Conservation (phyloP, 2,888 invertebrate genomes). For the Eledone cirrhosa region DNA sequence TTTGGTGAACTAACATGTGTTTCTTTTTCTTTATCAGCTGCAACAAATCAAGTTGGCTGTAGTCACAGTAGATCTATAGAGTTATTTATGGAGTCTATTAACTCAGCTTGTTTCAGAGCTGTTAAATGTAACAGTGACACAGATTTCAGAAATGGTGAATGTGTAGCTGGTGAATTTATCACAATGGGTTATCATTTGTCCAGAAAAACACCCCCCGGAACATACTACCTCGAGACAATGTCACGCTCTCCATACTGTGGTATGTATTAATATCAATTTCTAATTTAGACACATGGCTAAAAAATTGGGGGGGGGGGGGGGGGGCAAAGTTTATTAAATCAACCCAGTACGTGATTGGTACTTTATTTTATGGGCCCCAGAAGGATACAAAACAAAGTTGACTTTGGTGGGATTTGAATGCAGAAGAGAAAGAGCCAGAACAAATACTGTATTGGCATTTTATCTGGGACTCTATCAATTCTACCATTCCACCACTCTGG, state of each 20-base stretch:
- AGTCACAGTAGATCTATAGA: slow-evolving; percentile 41
- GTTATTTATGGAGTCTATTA: slow-evolving; percentile 44
- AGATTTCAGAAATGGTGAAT: slow-evolving; percentile 45
- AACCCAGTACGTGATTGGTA: too few relatives aligned
- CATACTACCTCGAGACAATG: slow-evolving; percentile 50
- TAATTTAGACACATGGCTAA: too few relatives aligned
- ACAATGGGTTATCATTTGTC: slow-evolving; percentile 54
- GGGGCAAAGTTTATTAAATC: too few relatives aligned
- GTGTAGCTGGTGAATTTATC: slow-evolving; percentile 42
- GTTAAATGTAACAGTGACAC: slow-evolving; percentile 41
- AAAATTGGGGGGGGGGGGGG: too few relatives aligned
- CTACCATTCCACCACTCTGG: too few relatives aligned
- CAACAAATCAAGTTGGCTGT: slow-evolving; percentile 41
- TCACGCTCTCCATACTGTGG: slow-evolving; percentile 47
- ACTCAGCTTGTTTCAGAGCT: slow-evolving; percentile 42
- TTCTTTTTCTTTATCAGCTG: slow-evolving; percentile 36
- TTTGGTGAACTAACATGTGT: background rate
- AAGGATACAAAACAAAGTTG: too few relatives aligned
- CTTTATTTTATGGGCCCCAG: too few relatives aligned
- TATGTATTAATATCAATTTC: slow-evolving; percentile 31
- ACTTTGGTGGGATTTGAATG: too few relatives aligned
- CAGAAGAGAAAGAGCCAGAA: too few relatives aligned
- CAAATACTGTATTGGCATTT: too few relatives aligned
- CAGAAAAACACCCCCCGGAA: slow-evolving; percentile 38
- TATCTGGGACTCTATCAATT: too few relatives aligned